A percentile compares a stretch with the other conserved stretches of the same genome.
phyloP scores from a whole-genome alignment of 2,888 invertebrate genomes.

The Atrina japonica region DNA sequence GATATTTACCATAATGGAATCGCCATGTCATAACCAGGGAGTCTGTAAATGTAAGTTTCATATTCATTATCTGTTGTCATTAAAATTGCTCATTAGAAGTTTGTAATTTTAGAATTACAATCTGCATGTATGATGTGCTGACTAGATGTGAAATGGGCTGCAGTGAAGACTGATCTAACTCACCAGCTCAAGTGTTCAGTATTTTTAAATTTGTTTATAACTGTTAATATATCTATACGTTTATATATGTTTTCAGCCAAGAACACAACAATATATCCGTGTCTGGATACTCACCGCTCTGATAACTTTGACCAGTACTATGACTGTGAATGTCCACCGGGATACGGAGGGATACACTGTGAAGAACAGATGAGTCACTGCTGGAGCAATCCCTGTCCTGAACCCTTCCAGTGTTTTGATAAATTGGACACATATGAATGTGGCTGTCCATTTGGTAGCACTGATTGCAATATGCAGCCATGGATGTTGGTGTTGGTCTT shows the following conservation, averaged over 20 bases:
- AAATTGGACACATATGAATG: slow-evolving; percentile 32
- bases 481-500: slow-evolving; percentile 45
- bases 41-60: slow-evolving; percentile 37
- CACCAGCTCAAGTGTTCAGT: no score
- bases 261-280: slow-evolving; percentile 40
- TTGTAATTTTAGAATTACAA: background rate
- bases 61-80: background rate
- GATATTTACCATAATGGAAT: slow-evolving; percentile 43
- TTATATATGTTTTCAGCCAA: no score
- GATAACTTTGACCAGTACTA: slow-evolving; percentile 50
- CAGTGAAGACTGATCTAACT: no score
- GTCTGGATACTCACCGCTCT: slow-evolving; percentile 43
- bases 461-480: slow-evolving; percentile 33
- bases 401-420: slow-evolving; percentile 35
- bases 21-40: slow-evolving; percentile 47
- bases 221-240: background rate
- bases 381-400: slow-evolving; percentile 39
- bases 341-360: slow-evolving; percentile 50
- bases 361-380: slow-evolving; percentile 50
- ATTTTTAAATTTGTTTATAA: no score
- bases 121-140: background rate
- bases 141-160: no score
- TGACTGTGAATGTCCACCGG: slow-evolving; percentile 46
- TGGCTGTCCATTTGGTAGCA: slow-evolving; percentile 28
- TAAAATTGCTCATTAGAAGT: background rate